Percentiles rank a stretch among this genome's conserved stretches.
Conservation (phyloP, 2,888 invertebrate genomes). For the Invenusta paracnida region DNA sequence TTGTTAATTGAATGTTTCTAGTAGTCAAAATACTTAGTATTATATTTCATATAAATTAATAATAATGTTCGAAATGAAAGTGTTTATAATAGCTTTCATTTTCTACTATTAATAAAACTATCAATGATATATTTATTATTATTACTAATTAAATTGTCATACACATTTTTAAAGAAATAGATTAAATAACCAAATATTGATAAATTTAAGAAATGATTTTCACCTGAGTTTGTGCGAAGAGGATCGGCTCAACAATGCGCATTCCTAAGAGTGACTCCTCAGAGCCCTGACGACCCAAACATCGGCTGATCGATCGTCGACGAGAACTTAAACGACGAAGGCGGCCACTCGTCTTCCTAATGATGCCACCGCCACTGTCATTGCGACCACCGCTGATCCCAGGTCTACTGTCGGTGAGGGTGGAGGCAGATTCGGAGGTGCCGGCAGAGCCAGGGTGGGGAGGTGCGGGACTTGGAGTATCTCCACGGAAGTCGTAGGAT, state of each 20-base stretch:
- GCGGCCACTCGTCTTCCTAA: not conserved
- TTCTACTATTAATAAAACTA: not conserved
- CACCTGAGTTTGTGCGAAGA: constrained; percentile 40
- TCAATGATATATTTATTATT: too few species aligned
- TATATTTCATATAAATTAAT: too few species aligned
- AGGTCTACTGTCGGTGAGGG: not conserved
- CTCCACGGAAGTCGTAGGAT: constrained; percentile 12
- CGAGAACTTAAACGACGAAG: not conserved
- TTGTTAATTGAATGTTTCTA: too few species aligned
- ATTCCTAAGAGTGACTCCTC: constrained; percentile 30
- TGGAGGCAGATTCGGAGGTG: not conserved
- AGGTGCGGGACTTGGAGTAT: constrained; percentile 40
- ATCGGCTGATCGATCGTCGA: constrained; percentile 25
- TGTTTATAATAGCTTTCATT: too few species aligned
- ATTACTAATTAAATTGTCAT: too few species aligned
- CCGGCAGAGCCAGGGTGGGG: not conserved
- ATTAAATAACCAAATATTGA: too few species aligned
- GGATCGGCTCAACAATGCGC: constrained; percentile 37
- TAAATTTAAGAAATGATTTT: too few species aligned
- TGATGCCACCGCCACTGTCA: not conserved
- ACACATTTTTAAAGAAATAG: too few species aligned
- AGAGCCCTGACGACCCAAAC: constrained; percentile 34
- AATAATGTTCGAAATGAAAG: too few species aligned
- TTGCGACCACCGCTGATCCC: not conserved
- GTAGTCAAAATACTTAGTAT: too few species aligned